phyloP scores from a whole-genome alignment of 2,797 vertebrate species.

The Triplophysa bombifrons region DNA sequence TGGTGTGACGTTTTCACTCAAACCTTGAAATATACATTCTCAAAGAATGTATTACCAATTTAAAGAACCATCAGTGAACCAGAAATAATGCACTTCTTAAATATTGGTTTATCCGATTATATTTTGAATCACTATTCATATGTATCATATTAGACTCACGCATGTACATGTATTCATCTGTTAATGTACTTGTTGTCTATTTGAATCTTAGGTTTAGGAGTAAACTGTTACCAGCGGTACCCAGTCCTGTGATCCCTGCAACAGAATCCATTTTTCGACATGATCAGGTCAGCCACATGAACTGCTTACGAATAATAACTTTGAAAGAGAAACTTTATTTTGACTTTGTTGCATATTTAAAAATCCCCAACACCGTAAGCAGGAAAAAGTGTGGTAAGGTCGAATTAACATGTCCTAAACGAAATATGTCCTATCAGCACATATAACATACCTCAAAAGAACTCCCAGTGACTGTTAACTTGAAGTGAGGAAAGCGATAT shows the following conservation, averaged over 20 bases:
- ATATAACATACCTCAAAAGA: neutral
- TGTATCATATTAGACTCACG: neutral
- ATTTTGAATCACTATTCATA: neutral
- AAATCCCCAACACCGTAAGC: slow-evolving; percentile 7
- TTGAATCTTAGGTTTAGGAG: slow-evolving; percentile 40
- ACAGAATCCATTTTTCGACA: slow-evolving; percentile 7
- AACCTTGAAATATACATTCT: too few species aligned
- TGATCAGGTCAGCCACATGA: slow-evolving; percentile 45
- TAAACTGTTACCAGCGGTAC: slow-evolving; percentile 51
- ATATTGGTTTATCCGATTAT: neutral
- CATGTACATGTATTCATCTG: neutral
- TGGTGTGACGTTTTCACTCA: too few species aligned
- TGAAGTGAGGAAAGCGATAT: neutral
- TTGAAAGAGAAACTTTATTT: neutral
- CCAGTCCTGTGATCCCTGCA: slow-evolving; percentile 49
- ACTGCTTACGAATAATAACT: neutral
- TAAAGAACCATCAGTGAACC: neutral
- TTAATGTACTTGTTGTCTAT: slow-evolving; percentile 4
- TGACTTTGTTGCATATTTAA: neutral
- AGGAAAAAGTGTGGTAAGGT: neutral
- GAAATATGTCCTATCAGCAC: neutral
- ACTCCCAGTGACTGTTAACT: neutral
- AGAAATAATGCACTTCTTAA: neutral
- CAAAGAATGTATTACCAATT: too few species aligned
- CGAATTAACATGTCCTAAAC: neutral